Evolutionary conservation across 2,113 vertebrate species (phyloP).

Genomic region (Gavia stellata): DNA sequence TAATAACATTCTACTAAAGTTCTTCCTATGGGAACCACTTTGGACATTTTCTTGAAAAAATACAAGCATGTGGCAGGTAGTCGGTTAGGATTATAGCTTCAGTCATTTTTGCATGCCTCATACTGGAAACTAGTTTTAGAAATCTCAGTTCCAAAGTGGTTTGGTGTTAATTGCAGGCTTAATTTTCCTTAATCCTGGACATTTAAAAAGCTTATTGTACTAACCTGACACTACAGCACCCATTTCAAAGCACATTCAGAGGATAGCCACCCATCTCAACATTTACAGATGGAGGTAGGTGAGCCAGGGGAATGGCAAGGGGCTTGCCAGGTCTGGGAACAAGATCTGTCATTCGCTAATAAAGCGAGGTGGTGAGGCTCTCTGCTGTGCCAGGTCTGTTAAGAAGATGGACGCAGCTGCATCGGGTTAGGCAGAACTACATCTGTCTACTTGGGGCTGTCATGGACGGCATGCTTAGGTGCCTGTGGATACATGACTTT

Average conservation of each 20-base stretch:
- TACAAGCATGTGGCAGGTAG: background rate
- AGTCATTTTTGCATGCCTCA: background rate
- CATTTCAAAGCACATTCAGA: background rate
- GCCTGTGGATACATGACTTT: background rate
- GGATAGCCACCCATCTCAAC: background rate
- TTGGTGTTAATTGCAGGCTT: background rate
- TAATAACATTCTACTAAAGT: background rate
- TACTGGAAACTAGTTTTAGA: background rate
- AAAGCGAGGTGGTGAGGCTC: background rate
- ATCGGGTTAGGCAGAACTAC: fast-evolving
- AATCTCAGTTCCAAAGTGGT: background rate
- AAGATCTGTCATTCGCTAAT: background rate
- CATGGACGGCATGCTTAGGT: background rate
- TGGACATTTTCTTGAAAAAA: background rate
- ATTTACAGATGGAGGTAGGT: background rate
- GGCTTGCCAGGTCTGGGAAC: background rate
- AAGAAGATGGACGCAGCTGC: background rate
- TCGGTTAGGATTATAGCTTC: background rate
- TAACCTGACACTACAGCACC: fast-evolving
- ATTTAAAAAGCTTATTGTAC: background rate
- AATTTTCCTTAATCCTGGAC: background rate
- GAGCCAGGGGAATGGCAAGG: background rate
- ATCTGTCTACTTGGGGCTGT: too few species aligned
- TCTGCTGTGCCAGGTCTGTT: background rate
- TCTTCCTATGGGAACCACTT: background rate